Base-by-base conservation (phyloP, 2,113 vertebrate genomes). In the Onychostruthus taczanowskii region DNA sequence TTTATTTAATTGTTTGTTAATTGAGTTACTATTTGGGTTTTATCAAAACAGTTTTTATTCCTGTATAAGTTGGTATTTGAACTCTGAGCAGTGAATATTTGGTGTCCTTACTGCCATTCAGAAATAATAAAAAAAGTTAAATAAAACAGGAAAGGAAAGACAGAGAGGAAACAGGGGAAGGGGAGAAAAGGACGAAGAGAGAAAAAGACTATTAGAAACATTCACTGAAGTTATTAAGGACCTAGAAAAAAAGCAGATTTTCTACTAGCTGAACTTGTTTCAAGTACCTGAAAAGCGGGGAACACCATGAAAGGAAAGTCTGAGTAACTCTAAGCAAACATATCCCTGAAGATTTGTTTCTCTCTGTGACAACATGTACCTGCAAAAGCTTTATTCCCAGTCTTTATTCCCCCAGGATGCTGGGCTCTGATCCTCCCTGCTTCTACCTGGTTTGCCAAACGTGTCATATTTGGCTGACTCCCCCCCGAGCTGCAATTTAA, bases 91-190 rank as follows among this genome's bases (percentile, higher is more conserved):
- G 33, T 16, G 18, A 68, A 24, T 46, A 64, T 68, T 63, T 81
- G 16, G 5, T 30, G 11, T 44, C 28, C 7, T 35, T 37, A 17
- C n/a, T 53, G 3, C 18, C 31, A 73, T 17, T 80, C 16, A 35
- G 67, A 46, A 35, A 24, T 37, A 44, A 21, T 43, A 43, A 35
- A 4, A 2, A 3, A 17, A 13, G 20, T 14, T 9, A 58, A 35
- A 35, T 7, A 2, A 15, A 44, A 30, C 0, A 11, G 3, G n/a
- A 26, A 4, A 33, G 28, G 2, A 20, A 43, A 39, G 10, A 4
- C 4, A 43, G 18, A 31, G 1, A 26, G 3, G 17, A 27, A 59
- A 52, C 2, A 26, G 16, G 2, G 5, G 3, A 46, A 39, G 14
- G 23, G 33, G 20, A 59, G 24, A 22, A n/a, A 64, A 52, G n/a